Evolutionary conservation across 2,113 vertebrate species (phyloP), one percentile per base, ranked within the genome.

Genomic region (Halichoeres trimaculatus): DNA sequence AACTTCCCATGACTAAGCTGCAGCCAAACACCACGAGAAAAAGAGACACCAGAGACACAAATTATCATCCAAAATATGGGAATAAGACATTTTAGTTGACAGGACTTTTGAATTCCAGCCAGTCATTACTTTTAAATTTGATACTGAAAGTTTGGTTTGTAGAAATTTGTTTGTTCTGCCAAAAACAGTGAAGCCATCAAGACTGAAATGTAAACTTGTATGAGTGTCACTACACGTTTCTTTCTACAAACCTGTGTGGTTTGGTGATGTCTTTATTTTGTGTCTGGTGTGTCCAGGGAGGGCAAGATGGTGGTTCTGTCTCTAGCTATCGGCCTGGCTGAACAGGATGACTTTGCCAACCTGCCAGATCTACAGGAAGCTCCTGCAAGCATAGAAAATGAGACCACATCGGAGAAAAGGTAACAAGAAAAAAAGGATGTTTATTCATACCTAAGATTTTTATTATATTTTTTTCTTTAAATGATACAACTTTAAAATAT

Each of bases 291-390:
- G 89, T 73, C 87, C 95, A 99, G 98, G 90, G 97, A 99, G 95
- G 98, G 98, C 91, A 97, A 98, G 94, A 99, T 99, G 97, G 97
- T 99, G 93, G 98, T 99, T 94, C 93, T 99, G 93, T 98, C 98
- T 92, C 95, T 99, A 91, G 97, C 98, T 84, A 95, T 99, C 92
- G 97, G 98, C 89, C 95, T 99, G 92, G 98, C 98, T 89, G 97
- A 99, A 88, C 97, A 98, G 95, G 98, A 99, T 85, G 97, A 99
- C 95, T 99, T 99, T 94, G 98, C 98, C 95, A 99, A 99, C 96
- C 97, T 99, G 87, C 97, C 98, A 88, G 97, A 99, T 93, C 96
- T 98, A 85, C 97, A 99, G 94, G 96, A 96, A 91, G 95, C 95
- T 47, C 96, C 96, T 82, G 95, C 95, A 78, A 94, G 90, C 94